Base-by-base conservation (phyloP, 92 coral and sea anemone genomes). In the Scolanthus callimorphus region DNA sequence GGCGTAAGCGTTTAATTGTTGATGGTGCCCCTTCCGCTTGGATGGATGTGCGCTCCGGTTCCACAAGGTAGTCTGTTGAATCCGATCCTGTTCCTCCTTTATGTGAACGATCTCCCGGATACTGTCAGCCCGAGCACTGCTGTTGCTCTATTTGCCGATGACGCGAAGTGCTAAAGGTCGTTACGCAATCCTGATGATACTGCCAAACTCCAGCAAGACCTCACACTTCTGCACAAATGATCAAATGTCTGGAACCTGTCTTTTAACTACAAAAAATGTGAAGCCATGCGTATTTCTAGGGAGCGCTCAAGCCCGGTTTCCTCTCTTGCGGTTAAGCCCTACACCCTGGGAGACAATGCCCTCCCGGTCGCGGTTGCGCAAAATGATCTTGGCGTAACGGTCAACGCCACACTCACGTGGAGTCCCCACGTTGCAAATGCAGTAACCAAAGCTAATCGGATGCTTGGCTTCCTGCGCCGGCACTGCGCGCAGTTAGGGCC, bases 401-500 rank as follows among this genome's bases (percentile, higher is more conserved):
- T 48, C 53, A 48, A 10, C 6, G 53, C 9, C 24, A 48, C 9
- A 8, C 53, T 48, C 17, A 17, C 53, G 11, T 48, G 53, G 53
- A 20, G 53, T 21, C 53, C 19, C 24, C 53, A 17, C 19, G 19
- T 21, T 17, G 17, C 19, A 12, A 4, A 48, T 48, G 17, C 19
- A 4, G 65, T 59, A 1, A 51, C 59, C 27, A 59, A 59, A 59
- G 65, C 65, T 17, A 59, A 43, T 47, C 1, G 30, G 20, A 62
- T 62, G n/a, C n/a, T n/a, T n/a, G n/a, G n/a, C n/a, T n/a, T n/a
- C n/a, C n/a, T n/a, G n/a, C n/a, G n/a, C n/a, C n/a, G n/a, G n/a
- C n/a, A n/a, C n/a, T n/a, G n/a, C n/a, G n/a, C n/a, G n/a, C n/a
- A n/a, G n/a, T n/a, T 27, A 39, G 78, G 69, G 50, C 54, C 41